Base-by-base conservation (phyloP, 2,888 invertebrate genomes). In the Bhutanitis thaidina region DNA sequence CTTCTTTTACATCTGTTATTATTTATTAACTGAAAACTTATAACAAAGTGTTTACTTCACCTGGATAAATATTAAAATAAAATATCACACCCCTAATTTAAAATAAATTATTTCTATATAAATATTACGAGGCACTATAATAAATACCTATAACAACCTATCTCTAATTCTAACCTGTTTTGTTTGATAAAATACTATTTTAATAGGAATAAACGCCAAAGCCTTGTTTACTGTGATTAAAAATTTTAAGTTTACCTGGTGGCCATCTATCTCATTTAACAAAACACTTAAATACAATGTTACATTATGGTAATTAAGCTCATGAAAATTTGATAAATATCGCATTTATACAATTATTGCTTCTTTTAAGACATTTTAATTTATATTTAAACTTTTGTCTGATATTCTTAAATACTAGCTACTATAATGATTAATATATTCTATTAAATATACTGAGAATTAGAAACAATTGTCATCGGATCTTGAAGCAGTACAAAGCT, bases 261-360 rank as follows among this genome's bases (percentile, higher is more conserved):
- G 27, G 27, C 27, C 7, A 27, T 8, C 5, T 27, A 7, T 27
- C 5, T 27, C 27, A 27, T 4, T 27, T 27, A 27, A 27, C 27
- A 27, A 27, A 27, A 27, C 8, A 27, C 27, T 27, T 7, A 27
- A 27, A 27, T 27, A 27, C 8, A 27, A 20, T 20, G 20, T 54
- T 52, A 38, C 30, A 49, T 43, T 43, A 20, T 30, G 12, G 16
- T 29, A 3, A 16, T 36, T 41, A 43, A 49, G 49, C 49, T 49
- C 49, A 43, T 48, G 29, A 12, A 40, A 25, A 39, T 32, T 12
- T 39, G 30, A 39, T 27, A 27, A 27, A 27, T 27, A 8, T 27
- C 8, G 7, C 8, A 27, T 27, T 27, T 7, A 3, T 20, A 20
- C 20, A 20, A 20, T 20, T 20, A 20, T 20, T 20, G 20, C 20